A percentile compares a stretch with the other conserved stretches of the same genome.
phyloP scores from a whole-genome alignment of 2,797 vertebrate genomes.

The Thunnus albacares region DNA sequence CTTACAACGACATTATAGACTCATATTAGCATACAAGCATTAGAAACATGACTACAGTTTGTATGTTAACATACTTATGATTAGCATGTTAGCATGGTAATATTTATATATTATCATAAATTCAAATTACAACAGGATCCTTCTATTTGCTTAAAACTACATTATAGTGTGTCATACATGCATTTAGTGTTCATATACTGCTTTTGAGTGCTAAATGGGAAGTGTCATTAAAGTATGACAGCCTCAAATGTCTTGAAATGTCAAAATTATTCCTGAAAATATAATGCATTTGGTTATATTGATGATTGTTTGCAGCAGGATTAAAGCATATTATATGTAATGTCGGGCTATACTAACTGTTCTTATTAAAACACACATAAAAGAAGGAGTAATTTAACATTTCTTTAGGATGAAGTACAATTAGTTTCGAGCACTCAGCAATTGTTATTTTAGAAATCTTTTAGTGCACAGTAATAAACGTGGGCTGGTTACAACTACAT shows the following conservation, averaged over 20 bases:
- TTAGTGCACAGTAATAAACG: background rate
- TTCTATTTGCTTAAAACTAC: background rate
- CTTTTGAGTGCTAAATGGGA: background rate
- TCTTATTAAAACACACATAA: background rate
- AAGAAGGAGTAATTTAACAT: background rate
- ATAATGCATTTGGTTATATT: background rate
- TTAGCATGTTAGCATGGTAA: background rate
- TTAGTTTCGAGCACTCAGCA: constrained; percentile 1
- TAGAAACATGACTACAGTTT: background rate
- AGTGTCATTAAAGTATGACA: no score
- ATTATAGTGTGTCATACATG: background rate
- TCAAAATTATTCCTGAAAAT: no score
- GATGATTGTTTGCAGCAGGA: background rate
- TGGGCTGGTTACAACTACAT: constrained; percentile 1
- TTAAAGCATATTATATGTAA: no score
- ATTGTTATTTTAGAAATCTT: constrained; percentile 4
- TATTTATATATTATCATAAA: background rate
- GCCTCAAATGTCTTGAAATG: no score
- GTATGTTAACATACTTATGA: no score
- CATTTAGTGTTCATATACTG: background rate
- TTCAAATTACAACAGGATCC: background rate
- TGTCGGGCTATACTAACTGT: background rate
- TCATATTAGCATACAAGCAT: background rate
- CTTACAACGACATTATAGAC: background rate
- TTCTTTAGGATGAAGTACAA: constrained; percentile 1